phyloP scores from a whole-genome alignment of 1,140 invertebrate species.

The Drosophila teissieri region DNA sequence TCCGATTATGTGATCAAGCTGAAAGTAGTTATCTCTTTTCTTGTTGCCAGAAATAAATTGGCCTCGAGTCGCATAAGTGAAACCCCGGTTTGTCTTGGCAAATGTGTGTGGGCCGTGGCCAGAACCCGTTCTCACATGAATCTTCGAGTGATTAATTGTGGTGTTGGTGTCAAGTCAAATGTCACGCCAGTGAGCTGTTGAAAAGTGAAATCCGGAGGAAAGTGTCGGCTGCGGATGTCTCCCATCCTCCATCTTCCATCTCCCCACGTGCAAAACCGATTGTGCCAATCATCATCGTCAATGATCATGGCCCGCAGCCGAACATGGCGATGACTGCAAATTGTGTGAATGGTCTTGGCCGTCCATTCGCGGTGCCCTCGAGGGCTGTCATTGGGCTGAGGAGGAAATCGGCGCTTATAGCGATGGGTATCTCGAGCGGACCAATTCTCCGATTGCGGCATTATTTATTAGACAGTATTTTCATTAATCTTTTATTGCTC shows the following conservation, averaged over 20 bases:
- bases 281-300: slow-evolving; percentile 76
- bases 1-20: slow-evolving; percentile 34
- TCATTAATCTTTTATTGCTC: slow-evolving; percentile 67
- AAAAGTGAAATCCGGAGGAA: slow-evolving; percentile 68
- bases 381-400: slow-evolving; percentile 51
- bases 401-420: slow-evolving; percentile 35
- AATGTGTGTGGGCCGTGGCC: slow-evolving; percentile 35
- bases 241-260: slow-evolving; percentile 1
- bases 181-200: slow-evolving; percentile 48
- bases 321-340: slow-evolving; percentile 58
- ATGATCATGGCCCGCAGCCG: slow-evolving; percentile 48
- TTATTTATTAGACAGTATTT: slow-evolving; percentile 49
- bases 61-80: slow-evolving; percentile 49
- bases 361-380: slow-evolving; percentile 23
- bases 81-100: slow-evolving; percentile 14
- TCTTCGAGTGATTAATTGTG: slow-evolving; percentile 61
- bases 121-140: slow-evolving; percentile 27
- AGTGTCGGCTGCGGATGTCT: slow-evolving; percentile 23
- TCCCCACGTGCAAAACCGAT: slow-evolving; percentile 54
- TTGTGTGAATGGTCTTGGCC: slow-evolving; percentile 61
- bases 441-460: neutral
- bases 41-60: slow-evolving; percentile 46
- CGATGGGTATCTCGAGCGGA: slow-evolving; percentile 17
- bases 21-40: slow-evolving; percentile 26
- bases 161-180: slow-evolving; percentile 64